Evolutionary conservation across 2,113 vertebrate species (phyloP).

Genomic region (Maccullochella peelii): DNA sequence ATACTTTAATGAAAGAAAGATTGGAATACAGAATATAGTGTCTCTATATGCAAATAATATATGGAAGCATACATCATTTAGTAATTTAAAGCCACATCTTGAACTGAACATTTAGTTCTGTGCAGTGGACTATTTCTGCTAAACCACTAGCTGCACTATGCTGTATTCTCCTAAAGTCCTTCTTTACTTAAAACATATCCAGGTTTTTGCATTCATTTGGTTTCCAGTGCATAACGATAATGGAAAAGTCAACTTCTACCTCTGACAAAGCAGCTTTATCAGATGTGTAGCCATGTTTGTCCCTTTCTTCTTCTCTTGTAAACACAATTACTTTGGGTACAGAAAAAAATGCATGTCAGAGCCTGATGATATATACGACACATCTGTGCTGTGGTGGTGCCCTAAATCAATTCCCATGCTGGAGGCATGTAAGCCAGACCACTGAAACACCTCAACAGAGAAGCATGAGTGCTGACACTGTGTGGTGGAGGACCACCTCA

Average conservation of each 20-base stretch:
- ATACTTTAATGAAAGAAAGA: background rate
- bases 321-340: background rate
- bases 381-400: slow-evolving; percentile 1
- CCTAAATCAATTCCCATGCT: slow-evolving; percentile 16
- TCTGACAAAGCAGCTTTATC: background rate
- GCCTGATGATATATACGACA: background rate
- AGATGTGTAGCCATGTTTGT: background rate
- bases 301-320: background rate
- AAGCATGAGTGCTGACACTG: background rate
- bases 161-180: background rate
- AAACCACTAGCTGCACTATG: background rate
- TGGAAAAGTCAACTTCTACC: background rate
- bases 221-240: background rate
- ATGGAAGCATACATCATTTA: background rate
- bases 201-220: background rate
- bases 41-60: background rate
- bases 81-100: background rate
- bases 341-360: slow-evolving; percentile 15
- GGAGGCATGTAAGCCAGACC: background rate
- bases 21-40: background rate
- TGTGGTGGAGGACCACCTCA: background rate
- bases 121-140: background rate
- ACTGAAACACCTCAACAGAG: background rate
- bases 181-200: background rate
- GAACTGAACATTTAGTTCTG: background rate